A percentile compares a stretch with the other conserved stretches of the same genome.
Conservation (phyloP, 1,140 invertebrate species). For the Drosophila sp. region DNA sequence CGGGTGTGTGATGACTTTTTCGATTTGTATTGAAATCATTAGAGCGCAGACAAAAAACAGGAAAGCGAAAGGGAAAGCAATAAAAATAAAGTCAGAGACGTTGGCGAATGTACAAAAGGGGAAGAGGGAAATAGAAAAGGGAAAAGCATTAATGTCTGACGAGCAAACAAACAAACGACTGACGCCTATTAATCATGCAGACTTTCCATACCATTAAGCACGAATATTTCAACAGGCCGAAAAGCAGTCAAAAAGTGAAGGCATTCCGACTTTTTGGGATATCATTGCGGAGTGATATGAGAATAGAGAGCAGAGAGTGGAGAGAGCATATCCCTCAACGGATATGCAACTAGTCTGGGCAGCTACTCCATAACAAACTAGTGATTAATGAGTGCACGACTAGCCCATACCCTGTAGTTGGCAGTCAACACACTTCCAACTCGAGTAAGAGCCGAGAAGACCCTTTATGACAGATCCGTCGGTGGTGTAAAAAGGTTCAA, state of each 20-base stretch:
- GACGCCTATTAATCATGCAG: conserved; percentile 82
- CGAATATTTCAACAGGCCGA: conserved; percentile 61
- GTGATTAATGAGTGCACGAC: conserved; percentile 36
- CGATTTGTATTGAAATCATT: conserved; percentile 78
- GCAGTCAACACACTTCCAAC: not conserved
- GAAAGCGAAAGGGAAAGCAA: not conserved
- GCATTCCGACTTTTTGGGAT: conserved; percentile 48
- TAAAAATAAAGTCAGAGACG: conserved; percentile 17
- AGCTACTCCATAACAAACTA: not conserved
- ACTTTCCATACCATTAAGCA: conserved; percentile 80
- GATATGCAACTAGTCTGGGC: conserved; percentile 13
- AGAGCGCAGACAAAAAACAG: conserved; percentile 55
- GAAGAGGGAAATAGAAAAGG: not conserved
- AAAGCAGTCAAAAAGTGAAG: conserved; percentile 33
- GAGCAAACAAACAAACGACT: conserved; percentile 68
- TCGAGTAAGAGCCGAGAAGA: not conserved
- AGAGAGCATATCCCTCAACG: not conserved
- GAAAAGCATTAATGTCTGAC: conserved; percentile 69
- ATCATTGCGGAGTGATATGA: conserved; percentile 50
- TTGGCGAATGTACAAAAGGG: conserved; percentile 5
- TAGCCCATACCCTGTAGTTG: conserved; percentile 19
- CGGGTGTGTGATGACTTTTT: conserved; percentile 46
- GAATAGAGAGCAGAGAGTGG: not conserved
- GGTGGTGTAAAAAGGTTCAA: conserved; percentile 41
- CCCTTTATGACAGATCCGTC: conserved; percentile 4